Percentiles rank a stretch among this genome's conserved stretches.
Conservation (phyloP, 2,113 vertebrate species). For the Hypanus sabinus region DNA sequence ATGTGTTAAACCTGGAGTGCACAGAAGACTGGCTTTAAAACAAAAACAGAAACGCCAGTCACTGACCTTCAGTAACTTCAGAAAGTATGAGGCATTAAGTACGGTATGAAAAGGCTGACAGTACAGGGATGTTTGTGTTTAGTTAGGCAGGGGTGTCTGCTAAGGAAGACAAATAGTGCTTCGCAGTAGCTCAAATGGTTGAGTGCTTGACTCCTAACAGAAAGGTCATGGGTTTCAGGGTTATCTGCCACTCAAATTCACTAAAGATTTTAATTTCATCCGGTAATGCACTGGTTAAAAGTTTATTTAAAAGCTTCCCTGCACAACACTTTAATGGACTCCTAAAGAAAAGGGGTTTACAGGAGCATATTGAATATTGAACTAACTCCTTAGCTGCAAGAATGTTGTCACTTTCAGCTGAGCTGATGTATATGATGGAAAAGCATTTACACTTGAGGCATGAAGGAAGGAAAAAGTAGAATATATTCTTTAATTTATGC, state of each 20-base stretch:
- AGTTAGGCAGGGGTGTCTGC: conserved; percentile 22
- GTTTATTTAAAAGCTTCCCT: not conserved
- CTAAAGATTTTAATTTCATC: conserved; percentile 23
- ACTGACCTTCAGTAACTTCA: conserved; percentile 29
- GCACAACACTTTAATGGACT: not conserved
- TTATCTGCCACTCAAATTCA: conserved; percentile 28
- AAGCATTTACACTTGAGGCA: too few species aligned
- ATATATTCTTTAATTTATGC: not conserved
- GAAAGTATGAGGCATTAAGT: conserved; percentile 34
- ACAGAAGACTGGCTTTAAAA: conserved; percentile 30
- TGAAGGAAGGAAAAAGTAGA: not conserved
- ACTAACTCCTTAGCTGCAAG: not conserved
- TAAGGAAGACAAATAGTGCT: conserved; percentile 30
- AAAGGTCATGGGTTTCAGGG: conserved; percentile 26
- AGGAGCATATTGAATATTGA: not conserved
- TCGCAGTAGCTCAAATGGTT: conserved; percentile 32
- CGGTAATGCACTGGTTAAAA: not conserved
- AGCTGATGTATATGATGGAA: not conserved
- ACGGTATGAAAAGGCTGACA: conserved; percentile 27
- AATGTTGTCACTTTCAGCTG: not conserved
- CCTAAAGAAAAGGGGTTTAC: not conserved
- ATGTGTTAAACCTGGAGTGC: conserved; percentile 20
- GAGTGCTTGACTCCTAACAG: conserved; percentile 29
- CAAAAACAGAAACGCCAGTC: conserved; percentile 34
- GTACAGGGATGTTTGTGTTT: conserved; percentile 25